Base-by-base conservation (phyloP, 1,140 invertebrate species). In the Epicauta chinensis region DNA sequence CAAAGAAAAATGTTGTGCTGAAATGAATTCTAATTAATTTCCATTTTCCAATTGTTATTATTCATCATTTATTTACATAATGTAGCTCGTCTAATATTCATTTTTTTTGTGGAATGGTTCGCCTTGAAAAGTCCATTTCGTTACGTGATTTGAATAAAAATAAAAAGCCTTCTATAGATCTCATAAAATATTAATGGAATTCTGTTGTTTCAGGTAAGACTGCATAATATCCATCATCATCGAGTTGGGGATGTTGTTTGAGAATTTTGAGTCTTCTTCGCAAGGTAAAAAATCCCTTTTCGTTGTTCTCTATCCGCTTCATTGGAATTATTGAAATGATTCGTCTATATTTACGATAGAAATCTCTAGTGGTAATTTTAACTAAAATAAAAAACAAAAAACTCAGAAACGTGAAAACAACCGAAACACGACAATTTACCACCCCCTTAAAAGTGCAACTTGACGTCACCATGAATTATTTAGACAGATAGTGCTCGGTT, bases 111-210 rank as follows among this genome's bases (percentile, higher is more conserved):
- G n/a, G n/a, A n/a, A n/a, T 36, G 49, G 39, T 51, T 42, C 43
- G 32, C 23, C 50, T 45, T 45, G 43, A 52, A 53, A 43, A 43
- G 45, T 42, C 38, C 46, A 35, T 42, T 54, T 48, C 44, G 38
- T 43, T 42, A 43, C 38, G 39, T 48, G 45, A 54, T 48, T 48
- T 54, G 37, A 54, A 54, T 54, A 54, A 54, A 54, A 54, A 54
- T 48, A 54, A 48, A 54, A 48, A 42, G 35, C 45, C 48, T 35
- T 49, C 40, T 54, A 49, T 37, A 54, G 45, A 37, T 48, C 52
- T 54, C 52, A 54, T 54, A 48, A 54, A 48, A 54, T 54, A 54
- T 54, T 54, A 54, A 54, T 54, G 52, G 52, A 54, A 54, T 48
- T 48, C 40, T 54, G 52, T 54, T 54, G 52, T 54, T 54, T 40